Conservation (phyloP, 2,797 vertebrate species). For the Hydrocynus forskahlii region DNA sequence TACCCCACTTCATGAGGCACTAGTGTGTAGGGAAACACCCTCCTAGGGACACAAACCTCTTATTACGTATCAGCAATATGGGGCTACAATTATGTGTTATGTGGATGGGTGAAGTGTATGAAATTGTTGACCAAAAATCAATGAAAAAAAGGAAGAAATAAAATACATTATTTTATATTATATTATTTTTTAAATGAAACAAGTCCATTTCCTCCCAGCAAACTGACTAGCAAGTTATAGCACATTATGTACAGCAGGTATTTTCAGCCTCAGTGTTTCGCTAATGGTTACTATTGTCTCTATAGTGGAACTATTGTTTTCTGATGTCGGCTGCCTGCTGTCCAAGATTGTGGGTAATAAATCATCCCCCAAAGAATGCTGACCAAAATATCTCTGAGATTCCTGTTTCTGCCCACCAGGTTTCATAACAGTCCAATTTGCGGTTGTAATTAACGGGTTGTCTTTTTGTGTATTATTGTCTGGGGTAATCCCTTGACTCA, state of each 20-base stretch:
- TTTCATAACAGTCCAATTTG: constrained; percentile 23
- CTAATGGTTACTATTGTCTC: neutral
- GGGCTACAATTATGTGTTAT: too few species aligned
- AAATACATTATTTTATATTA: too few species aligned
- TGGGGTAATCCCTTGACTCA: neutral
- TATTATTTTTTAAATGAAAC: too few species aligned
- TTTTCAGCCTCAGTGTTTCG: neutral
- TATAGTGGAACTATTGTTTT: constrained; percentile 3
- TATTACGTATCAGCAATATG: too few species aligned
- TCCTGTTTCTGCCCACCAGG: constrained; percentile 6
- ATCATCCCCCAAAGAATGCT: constrained; percentile 21
- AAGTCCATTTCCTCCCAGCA: neutral
- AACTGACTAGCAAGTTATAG: neutral
- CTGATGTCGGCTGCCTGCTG: neutral
- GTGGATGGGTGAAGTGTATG: too few species aligned
- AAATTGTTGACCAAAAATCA: too few species aligned
- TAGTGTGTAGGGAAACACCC: too few species aligned
- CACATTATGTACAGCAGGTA: neutral
- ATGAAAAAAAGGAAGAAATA: too few species aligned
- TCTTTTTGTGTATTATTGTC: neutral
- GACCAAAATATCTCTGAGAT: constrained; percentile 9
- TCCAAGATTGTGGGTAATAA: constrained; percentile 8
- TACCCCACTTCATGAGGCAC: too few species aligned
- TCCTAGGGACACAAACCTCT: too few species aligned
- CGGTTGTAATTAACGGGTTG: neutral